phyloP scores from a whole-genome alignment of 53 echinoderm and acorn worm genomes.

The Temnopleurus reevesii region DNA sequence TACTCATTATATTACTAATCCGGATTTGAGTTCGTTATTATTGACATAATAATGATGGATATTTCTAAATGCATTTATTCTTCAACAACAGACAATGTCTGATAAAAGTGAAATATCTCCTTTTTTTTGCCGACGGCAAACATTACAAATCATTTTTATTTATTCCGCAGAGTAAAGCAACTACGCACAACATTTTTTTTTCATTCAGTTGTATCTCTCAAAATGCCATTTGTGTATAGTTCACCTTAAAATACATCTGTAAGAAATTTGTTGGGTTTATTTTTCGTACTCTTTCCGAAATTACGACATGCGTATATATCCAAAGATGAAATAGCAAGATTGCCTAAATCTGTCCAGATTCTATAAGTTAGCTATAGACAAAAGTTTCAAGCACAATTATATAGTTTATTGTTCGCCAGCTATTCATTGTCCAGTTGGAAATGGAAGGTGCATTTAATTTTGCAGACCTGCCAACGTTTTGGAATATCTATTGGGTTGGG shows the following conservation, averaged over 20 bases:
- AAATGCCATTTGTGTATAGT: not conserved
- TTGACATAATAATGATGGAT: not conserved
- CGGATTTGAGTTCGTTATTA: not conserved
- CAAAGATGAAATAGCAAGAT: not conserved
- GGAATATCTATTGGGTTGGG: too few species aligned
- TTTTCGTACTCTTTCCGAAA: too few species aligned
- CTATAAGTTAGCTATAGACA: not conserved
- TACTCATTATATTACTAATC: not conserved
- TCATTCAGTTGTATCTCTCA: not conserved
- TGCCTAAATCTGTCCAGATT: not conserved
- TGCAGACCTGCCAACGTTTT: too few species aligned
- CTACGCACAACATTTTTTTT: not conserved
- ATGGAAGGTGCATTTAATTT: too few species aligned
- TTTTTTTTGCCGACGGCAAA: not conserved
- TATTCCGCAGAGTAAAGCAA: not conserved
- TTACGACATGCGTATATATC: too few species aligned
- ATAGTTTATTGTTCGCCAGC: not conserved
- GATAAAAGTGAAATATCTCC: not conserved
- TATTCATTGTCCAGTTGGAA: conserved; percentile 2
- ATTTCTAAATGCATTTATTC: not conserved
- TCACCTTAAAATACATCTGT: too few species aligned
- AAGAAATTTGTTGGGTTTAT: too few species aligned
- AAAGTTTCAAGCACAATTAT: not conserved
- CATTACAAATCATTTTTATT: not conserved
- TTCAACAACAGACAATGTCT: not conserved